Evolutionary conservation across 2,888 invertebrate species (phyloP), one percentile per base, ranked within the genome.

Genomic region (Chymomyza procnemis): DNA sequence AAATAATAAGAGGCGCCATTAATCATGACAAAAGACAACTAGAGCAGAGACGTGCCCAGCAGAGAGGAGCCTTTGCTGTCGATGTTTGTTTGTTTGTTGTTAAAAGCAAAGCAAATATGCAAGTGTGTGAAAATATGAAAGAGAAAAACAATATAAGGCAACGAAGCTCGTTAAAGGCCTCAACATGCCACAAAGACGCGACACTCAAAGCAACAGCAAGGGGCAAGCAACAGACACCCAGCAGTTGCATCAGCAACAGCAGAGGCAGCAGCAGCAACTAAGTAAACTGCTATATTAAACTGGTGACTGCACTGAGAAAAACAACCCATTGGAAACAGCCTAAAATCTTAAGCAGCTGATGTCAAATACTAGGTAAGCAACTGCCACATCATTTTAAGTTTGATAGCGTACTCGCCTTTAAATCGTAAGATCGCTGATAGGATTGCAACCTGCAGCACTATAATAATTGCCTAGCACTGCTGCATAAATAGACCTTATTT

Each of bases 1-100:
- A 85, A 80, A 82, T 85, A 82, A 86, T 76, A 84, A 82, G 66
- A 80, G 78, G 79, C 78, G 71, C 80, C 80, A 86, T 85, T 85
- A 85, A 85, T 85, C 87, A 79, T 79, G 80, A 78, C 84, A 85
- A 74, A 41, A 85, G 85, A 85, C 82, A 80, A 71, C 34, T 41
- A 65, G 48, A 61, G 26, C 22, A 58, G 55, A 26, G 55, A 19
- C 22, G 1, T 12, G 61, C 3, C 21, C 58, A 57, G 58, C 4
- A 26, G 26, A 26, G 22, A 22, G 26, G 26, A 26, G 26, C 5
- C 8, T 26, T 26, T 26, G 26, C 26, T 16, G 6, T 19, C 16
- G n/a, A 26, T 12, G 30, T 34, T 16, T 26, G 57, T 30, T 12
- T 26, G 16, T 14, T 41, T 57, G 57, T 26, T 16, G 34, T 57